Percentiles rank a stretch among this genome's conserved stretches.
Evolutionary conservation across 2,113 vertebrate genomes (phyloP).

Genomic region (Ploceus nigricollis): DNA sequence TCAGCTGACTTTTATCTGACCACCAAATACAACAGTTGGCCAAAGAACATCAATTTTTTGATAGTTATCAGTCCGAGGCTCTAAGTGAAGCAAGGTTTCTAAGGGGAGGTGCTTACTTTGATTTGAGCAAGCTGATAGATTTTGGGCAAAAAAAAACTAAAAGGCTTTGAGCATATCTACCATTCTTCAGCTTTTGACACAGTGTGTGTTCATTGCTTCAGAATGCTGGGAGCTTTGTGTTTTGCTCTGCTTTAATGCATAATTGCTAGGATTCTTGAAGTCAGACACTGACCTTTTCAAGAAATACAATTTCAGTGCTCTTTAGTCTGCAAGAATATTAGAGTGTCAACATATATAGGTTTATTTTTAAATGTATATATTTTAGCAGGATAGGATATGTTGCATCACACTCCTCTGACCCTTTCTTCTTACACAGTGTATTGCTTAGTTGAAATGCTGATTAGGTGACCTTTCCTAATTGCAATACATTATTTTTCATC

Average conservation of each 20-base stretch:
- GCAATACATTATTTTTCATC: background rate
- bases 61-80: background rate
- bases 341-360: background rate
- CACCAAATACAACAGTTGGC: background rate
- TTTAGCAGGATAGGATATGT: background rate
- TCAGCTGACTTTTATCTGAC: background rate
- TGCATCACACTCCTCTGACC: background rate
- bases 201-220: background rate
- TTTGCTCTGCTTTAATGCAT: background rate
- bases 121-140: background rate
- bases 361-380: background rate
- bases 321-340: background rate
- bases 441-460: background rate
- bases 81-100: background rate
- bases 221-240: background rate
- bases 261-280: background rate
- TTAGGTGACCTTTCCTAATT: background rate
- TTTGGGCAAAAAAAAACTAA: background rate
- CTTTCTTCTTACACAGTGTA: background rate
- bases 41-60: rapidly evolving
- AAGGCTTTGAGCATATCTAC: background rate
- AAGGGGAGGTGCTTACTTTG: background rate
- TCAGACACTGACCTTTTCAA: background rate
- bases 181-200: background rate
- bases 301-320: background rate